A percentile compares a stretch with the other conserved stretches of the same genome.
Conservation (phyloP, 2,113 vertebrate genomes). For the Otolemur garnettii region DNA sequence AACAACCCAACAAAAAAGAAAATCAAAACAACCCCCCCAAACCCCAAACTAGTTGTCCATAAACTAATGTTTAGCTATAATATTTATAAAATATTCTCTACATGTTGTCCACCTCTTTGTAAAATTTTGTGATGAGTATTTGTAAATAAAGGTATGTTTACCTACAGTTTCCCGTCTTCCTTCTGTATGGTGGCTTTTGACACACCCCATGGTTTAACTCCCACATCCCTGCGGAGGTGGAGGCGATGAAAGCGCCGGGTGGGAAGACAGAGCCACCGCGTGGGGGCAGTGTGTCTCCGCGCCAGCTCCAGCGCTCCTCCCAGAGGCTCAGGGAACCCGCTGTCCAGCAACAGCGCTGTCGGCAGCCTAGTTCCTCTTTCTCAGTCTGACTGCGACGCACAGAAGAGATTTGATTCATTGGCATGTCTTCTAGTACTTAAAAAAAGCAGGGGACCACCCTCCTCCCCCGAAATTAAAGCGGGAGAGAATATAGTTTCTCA, state of each 20-base stretch:
- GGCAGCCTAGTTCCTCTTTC: neutral
- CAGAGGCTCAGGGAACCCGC: neutral
- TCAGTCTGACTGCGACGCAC: fast-evolving
- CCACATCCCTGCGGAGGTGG: neutral
- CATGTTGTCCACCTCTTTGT: no score
- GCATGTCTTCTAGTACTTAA: neutral
- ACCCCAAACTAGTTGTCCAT: no score
- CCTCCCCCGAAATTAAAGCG: neutral
- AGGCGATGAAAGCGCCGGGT: fast-evolving
- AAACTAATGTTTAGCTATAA: no score
- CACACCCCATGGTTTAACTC: no score
- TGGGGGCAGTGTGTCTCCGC: conserved; percentile 79
- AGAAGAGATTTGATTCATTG: neutral
- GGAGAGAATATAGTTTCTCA: neutral
- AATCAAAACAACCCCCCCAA: no score
- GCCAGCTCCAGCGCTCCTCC: neutral
- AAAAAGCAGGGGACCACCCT: neutral
- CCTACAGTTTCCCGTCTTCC: no score
- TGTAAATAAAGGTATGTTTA: no score
- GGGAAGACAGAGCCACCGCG: neutral
- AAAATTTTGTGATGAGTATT: no score
- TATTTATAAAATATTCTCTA: no score
- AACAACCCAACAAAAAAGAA: no score
- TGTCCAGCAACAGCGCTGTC: neutral
- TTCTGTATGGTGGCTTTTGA: no score